Conservation (phyloP, 2,797 vertebrate genomes). For the Meda fulgida region DNA sequence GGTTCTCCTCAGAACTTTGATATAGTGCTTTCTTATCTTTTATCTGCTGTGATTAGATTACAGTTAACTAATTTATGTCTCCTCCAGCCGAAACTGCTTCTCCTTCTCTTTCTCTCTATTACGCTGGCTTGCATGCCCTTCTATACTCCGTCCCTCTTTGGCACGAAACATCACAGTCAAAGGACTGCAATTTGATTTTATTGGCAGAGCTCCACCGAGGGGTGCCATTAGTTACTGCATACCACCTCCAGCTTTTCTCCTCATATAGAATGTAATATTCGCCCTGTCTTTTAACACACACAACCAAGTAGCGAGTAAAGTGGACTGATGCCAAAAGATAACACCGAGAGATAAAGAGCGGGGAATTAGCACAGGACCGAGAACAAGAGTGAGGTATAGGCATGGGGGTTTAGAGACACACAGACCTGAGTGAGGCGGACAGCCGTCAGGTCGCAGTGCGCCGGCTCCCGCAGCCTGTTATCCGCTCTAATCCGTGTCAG, state of each 20-base stretch:
- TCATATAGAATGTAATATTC: slow-evolving; percentile 2
- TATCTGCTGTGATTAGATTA: slow-evolving; percentile 59
- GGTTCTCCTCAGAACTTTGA: slow-evolving; percentile 50
- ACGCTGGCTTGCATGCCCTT: background rate
- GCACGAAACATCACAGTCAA: slow-evolving; percentile 4
- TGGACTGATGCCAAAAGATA: slow-evolving; percentile 49
- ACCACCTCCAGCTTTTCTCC: background rate
- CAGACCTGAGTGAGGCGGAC: slow-evolving; percentile 49
- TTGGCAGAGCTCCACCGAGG: slow-evolving; percentile 25
- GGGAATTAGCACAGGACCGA: slow-evolving; percentile 32
- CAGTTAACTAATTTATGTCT: slow-evolving; percentile 58
- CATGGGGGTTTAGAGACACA: slow-evolving; percentile 33
- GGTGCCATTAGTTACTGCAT: slow-evolving; percentile 36
- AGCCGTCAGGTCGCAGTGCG: slow-evolving; percentile 51
- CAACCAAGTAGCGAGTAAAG: background rate
- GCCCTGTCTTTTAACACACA: background rate
- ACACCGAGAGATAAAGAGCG: slow-evolving; percentile 31
- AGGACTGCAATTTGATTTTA: slow-evolving; percentile 33
- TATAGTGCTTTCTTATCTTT: slow-evolving; percentile 60
- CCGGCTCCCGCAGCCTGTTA: slow-evolving; percentile 58
- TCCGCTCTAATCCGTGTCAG: slow-evolving; percentile 61
- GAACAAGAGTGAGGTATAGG: slow-evolving; percentile 23
- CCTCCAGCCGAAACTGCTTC: slow-evolving; percentile 31
- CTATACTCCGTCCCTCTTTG: slow-evolving; percentile 2
- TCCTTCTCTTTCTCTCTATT: slow-evolving; percentile 9